These are phyloP conservation scores for Echinops telfairi DNA, from an alignment of 2,113 vertebrate species.

Conservation along the genomic window DNA sequence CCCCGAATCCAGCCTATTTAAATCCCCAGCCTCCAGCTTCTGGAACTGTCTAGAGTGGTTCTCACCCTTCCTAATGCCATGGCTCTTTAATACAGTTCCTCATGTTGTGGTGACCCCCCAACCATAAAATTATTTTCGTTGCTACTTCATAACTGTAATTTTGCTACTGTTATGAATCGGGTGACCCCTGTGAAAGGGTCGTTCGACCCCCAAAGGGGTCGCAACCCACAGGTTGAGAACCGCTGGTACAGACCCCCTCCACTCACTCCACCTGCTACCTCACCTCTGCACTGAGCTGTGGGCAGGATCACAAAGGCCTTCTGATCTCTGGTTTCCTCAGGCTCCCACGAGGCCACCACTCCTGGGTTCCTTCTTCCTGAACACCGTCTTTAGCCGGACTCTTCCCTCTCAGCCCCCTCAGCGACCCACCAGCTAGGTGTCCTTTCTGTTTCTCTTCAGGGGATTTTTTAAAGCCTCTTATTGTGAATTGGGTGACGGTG, in stretches of 20 bases:
- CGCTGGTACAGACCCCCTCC: neutral
- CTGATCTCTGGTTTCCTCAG: neutral
- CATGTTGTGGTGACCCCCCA: too few species aligned
- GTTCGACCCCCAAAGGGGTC: too few species aligned
- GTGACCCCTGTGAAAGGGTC: too few species aligned
- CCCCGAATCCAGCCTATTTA: neutral
- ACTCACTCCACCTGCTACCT: neutral
- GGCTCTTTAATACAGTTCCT: too few species aligned
- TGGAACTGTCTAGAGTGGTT: neutral
- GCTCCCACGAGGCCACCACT: neutral
- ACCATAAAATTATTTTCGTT: too few species aligned
- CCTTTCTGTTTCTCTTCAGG: too few species aligned
- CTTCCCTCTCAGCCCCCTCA: neutral
- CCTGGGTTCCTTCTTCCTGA: neutral
- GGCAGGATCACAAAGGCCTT: neutral
- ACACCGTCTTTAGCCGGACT: neutral
- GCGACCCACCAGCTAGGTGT: neutral
- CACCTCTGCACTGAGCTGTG: neutral
- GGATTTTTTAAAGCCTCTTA: too few species aligned
- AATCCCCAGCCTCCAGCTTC: neutral
- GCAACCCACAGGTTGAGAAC: too few species aligned
- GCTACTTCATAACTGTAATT: too few species aligned
- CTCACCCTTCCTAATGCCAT: too few species aligned
- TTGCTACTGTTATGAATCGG: too few species aligned
- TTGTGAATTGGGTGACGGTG: too few species aligned